Percentiles rank a stretch among this genome's conserved stretches.
Conservation (phyloP, 2,113 vertebrate genomes). For the Phylloscopus whistleri region DNA sequence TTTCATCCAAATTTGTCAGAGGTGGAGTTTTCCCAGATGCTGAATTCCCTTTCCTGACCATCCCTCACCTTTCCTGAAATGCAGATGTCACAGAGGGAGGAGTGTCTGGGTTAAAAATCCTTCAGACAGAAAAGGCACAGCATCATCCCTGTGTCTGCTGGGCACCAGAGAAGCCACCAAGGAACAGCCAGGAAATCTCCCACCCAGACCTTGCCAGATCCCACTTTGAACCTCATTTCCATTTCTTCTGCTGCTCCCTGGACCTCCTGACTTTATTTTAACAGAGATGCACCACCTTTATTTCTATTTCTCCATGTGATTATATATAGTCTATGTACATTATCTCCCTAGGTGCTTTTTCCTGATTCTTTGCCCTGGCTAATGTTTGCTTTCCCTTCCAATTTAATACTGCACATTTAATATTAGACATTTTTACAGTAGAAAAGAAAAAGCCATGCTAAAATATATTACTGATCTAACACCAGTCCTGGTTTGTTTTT, state of each 20-base stretch:
- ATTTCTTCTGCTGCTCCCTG: neutral
- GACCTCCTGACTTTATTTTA: neutral
- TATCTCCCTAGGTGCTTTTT: neutral
- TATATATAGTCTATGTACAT: neutral
- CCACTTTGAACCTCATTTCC: neutral
- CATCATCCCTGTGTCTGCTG: accelerated
- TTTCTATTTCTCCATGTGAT: neutral
- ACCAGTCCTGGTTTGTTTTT: neutral
- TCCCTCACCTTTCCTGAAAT: neutral
- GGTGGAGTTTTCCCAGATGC: neutral
- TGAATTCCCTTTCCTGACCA: neutral
- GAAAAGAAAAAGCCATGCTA: neutral
- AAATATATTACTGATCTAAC: neutral
- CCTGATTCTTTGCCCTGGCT: neutral
- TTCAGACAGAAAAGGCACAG: neutral
- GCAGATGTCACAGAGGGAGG: neutral
- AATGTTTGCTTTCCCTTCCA: neutral
- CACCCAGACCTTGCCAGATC: neutral
- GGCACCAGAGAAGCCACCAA: neutral
- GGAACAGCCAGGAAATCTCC: neutral
- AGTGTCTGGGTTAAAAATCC: neutral
- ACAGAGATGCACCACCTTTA: neutral
- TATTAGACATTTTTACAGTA: neutral
- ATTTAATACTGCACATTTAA: neutral
- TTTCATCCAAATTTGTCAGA: neutral